Conservation (phyloP, 92 coral and sea anemone genomes). For the Umimayanthus chanpuru region DNA sequence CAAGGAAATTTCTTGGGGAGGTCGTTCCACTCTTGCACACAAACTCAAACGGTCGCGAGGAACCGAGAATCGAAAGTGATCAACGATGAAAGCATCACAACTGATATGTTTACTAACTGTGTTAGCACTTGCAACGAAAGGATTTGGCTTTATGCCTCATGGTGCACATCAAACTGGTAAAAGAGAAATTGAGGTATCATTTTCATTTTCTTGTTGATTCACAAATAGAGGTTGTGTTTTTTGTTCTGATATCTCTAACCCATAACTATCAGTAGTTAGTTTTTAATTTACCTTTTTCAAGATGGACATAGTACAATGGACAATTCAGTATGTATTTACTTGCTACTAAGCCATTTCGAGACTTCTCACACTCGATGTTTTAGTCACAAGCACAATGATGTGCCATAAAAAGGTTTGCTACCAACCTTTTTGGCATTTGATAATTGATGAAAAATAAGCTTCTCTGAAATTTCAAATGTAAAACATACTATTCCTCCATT, state of each 20-base stretch:
- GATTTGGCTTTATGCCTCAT: not conserved
- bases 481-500: not conserved
- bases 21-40: not conserved
- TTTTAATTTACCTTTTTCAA: too few relatives aligned
- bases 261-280: not conserved
- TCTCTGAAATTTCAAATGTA: not conserved
- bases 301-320: too few relatives aligned
- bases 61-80: not conserved
- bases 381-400: too few relatives aligned
- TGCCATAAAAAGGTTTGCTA: not conserved
- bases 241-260: not conserved
- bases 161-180: not conserved
- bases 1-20: not conserved
- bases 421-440: not conserved
- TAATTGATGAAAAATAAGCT: too few relatives aligned
- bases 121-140: not conserved
- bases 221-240: not conserved
- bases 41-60: not conserved
- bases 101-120: not conserved
- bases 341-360: too few relatives aligned
- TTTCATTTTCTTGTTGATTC: not conserved
- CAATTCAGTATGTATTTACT: too few relatives aligned
- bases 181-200: not conserved
- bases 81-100: not conserved
- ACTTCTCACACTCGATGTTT: not conserved